Conservation (phyloP, 1,140 invertebrate genomes). For the Bombus fervidus region DNA sequence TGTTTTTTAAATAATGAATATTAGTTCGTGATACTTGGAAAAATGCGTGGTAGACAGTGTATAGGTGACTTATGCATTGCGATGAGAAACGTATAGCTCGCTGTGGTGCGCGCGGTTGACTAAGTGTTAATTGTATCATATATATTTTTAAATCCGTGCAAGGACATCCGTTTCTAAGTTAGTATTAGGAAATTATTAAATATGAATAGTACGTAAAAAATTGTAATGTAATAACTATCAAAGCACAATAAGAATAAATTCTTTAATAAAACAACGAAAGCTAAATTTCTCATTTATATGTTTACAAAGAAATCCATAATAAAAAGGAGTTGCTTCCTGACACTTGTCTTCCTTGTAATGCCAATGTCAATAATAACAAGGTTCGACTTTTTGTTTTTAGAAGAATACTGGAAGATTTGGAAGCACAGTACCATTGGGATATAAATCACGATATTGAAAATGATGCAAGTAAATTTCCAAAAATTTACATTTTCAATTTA, state of each 20-base stretch:
- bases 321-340: slow-evolving; percentile 20
- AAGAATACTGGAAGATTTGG: slow-evolving; percentile 53
- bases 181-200: slow-evolving; percentile 11
- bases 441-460: slow-evolving; percentile 30
- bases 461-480: slow-evolving; percentile 51
- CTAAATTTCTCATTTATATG: slow-evolving; percentile 48
- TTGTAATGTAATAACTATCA: background rate
- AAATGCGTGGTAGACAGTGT: too few relatives aligned
- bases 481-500: too few relatives aligned
- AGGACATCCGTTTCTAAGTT: too few relatives aligned
- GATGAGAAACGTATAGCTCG: too few relatives aligned
- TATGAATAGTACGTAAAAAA: slow-evolving; percentile 11
- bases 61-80: too few relatives aligned
- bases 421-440: slow-evolving; percentile 51
- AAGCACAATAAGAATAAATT: slow-evolving; percentile 4
- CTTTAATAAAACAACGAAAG: slow-evolving; percentile 10
- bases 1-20: too few relatives aligned
- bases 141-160: background rate
- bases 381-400: slow-evolving; percentile 57
- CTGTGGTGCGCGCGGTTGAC: too few relatives aligned
- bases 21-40: too few relatives aligned
- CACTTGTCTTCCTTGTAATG: background rate
- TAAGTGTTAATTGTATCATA: background rate
- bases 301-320: background rate
- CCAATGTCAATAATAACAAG: slow-evolving; percentile 9